Conservation (phyloP, 2,888 invertebrate species). For the Standfussiana lucernea region DNA sequence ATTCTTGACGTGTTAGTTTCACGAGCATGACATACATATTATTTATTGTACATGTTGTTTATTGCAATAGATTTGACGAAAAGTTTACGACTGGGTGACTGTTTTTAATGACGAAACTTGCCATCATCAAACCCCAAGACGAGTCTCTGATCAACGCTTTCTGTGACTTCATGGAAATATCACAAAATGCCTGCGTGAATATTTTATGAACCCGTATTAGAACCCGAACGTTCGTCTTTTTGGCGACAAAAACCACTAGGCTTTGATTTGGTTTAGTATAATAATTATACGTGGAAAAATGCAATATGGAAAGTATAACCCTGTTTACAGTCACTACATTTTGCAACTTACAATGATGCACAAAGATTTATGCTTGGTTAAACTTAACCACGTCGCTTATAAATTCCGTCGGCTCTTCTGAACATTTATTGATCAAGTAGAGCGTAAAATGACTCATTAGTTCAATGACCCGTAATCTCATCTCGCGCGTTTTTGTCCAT, state of each 20-base stretch:
- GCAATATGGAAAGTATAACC: too few species aligned
- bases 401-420: conserved; percentile 54
- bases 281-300: too few species aligned
- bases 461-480: conserved; percentile 81
- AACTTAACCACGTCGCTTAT: conserved; percentile 35
- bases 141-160: background rate
- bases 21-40: background rate
- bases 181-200: too few species aligned
- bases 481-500: conserved; percentile 64
- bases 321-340: background rate
- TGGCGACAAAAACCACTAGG: too few species aligned
- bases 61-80: background rate
- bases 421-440: conserved; percentile 77
- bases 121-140: background rate
- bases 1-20: background rate
- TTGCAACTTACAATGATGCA: conserved; percentile 9
- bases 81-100: background rate
- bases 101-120: background rate
- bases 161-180: background rate
- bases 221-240: too few species aligned
- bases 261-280: too few species aligned
- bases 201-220: too few species aligned
- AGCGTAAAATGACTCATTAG: conserved; percentile 84
- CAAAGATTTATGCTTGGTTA: conserved; percentile 49
- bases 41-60: too few species aligned